These are phyloP conservation scores for Xanthostigma xanthostigma DNA, from an alignment of 2,888 invertebrate genomes.

Conservation along the genomic window DNA sequence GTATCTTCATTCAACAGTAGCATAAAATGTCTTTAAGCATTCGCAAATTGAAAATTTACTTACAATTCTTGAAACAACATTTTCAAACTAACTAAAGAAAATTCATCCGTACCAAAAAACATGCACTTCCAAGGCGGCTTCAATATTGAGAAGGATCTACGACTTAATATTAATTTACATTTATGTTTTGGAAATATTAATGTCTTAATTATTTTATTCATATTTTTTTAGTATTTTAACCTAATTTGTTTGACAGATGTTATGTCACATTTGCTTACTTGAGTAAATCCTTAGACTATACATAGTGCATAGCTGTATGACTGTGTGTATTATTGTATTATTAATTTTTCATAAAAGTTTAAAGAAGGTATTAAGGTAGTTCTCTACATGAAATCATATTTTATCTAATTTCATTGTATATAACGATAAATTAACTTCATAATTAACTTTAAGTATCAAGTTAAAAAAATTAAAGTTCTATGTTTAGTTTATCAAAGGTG, in stretches of 20 bases:
- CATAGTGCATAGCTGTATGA: too few relatives aligned
- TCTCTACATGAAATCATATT: neutral
- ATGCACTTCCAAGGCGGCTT: constrained; percentile 44
- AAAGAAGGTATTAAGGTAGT: too few relatives aligned
- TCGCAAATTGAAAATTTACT: constrained; percentile 18
- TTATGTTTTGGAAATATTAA: neutral
- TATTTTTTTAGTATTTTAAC: too few relatives aligned
- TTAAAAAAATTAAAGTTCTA: too few relatives aligned
- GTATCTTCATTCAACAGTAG: neutral
- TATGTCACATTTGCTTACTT: too few relatives aligned
- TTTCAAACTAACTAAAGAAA: constrained; percentile 60
- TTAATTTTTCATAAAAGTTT: too few relatives aligned
- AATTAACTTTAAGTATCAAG: too few relatives aligned
- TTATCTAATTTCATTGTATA: neutral
- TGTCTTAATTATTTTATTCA: neutral
- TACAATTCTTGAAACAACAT: constrained; percentile 52
- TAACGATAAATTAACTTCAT: neutral
- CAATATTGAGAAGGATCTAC: neutral
- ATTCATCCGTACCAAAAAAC: constrained; percentile 78
- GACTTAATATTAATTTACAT: neutral
- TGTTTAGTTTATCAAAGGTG: too few relatives aligned
- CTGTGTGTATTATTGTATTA: too few relatives aligned
- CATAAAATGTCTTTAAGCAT: constrained; percentile 3
- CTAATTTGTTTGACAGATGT: too few relatives aligned
- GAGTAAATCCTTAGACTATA: too few relatives aligned